Conservation (phyloP, 1,140 invertebrate genomes). For the Eumaeus atala region DNA sequence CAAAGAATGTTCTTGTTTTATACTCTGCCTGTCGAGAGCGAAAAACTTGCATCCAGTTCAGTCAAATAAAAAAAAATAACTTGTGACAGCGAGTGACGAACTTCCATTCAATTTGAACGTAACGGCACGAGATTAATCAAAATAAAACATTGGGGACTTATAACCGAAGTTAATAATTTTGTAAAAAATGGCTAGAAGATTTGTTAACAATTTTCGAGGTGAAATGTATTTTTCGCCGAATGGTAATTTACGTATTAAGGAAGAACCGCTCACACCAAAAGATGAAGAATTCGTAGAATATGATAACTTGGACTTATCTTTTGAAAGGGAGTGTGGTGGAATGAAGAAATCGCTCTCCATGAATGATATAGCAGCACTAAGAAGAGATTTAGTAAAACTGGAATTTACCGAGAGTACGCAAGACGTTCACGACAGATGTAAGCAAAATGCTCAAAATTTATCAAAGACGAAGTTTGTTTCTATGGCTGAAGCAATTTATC, state of each 20-base stretch:
- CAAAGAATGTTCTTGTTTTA: no score
- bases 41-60: no score
- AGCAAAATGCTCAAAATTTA: conserved; percentile 32
- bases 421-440: conserved; percentile 35
- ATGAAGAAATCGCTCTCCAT: conserved; percentile 62
- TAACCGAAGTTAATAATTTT: not conserved
- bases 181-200: conserved; percentile 45
- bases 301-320: conserved; percentile 33
- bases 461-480: conserved; percentile 62
- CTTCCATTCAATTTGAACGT: conserved; percentile 7
- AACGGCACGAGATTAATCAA: conserved; percentile 3
- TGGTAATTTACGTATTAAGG: conserved; percentile 44
- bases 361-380: conserved; percentile 48
- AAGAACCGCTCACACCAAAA: conserved; percentile 48
- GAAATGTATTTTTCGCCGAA: conserved; percentile 46
- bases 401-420: conserved; percentile 34
- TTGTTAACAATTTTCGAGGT: conserved; percentile 54
- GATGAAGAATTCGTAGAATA: conserved; percentile 51
- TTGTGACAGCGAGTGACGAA: no score
- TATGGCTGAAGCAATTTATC: conserved; percentile 63
- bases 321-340: conserved; percentile 31
- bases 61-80: no score
- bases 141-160: not conserved
- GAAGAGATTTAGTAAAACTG: conserved; percentile 42
- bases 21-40: no score